Percentiles rank a stretch among this genome's conserved stretches.
phyloP scores from a whole-genome alignment of 35 echinoderm and acorn worm genomes.

The Apostichopus parvimensis region DNA sequence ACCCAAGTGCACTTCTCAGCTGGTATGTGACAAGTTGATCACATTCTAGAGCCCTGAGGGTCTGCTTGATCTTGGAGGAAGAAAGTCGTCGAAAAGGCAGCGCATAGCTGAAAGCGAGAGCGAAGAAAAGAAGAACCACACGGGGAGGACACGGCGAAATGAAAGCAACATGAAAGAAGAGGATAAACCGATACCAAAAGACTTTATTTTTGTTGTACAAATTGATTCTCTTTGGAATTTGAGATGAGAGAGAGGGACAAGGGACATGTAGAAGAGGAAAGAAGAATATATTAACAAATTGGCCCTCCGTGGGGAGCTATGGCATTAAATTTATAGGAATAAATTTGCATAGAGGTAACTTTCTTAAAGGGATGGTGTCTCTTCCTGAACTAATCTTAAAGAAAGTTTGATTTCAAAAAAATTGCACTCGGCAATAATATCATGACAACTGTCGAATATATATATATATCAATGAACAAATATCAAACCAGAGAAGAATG shows the following conservation, averaged over 20 bases:
- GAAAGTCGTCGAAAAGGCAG: background rate
- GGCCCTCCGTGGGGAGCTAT: background rate
- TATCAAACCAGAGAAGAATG: too few relatives aligned
- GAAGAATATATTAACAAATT: background rate
- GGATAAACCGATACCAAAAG: too few relatives aligned
- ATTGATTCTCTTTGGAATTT: background rate
- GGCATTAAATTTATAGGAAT: too few relatives aligned
- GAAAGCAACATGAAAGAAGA: too few relatives aligned
- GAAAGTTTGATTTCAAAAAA: too few relatives aligned
- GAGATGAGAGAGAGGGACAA: background rate
- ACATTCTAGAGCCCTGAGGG: conserved; percentile 4
- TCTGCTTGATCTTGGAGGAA: background rate
- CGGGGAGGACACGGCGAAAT: background rate
- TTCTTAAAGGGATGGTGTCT: too few relatives aligned
- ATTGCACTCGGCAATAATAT: too few relatives aligned
- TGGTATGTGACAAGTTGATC: conserved; percentile 9
- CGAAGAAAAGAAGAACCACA: background rate
- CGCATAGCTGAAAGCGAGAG: too few relatives aligned
- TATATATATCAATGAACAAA: too few relatives aligned
- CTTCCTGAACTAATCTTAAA: too few relatives aligned
- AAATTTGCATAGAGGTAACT: too few relatives aligned
- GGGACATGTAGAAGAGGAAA: background rate
- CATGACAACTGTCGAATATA: too few relatives aligned
- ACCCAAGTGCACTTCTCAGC: background rate
- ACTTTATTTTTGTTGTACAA: background rate